Evolutionary conservation across 2,888 invertebrate genomes (phyloP).

Genomic region (Uropetala carovei): DNA sequence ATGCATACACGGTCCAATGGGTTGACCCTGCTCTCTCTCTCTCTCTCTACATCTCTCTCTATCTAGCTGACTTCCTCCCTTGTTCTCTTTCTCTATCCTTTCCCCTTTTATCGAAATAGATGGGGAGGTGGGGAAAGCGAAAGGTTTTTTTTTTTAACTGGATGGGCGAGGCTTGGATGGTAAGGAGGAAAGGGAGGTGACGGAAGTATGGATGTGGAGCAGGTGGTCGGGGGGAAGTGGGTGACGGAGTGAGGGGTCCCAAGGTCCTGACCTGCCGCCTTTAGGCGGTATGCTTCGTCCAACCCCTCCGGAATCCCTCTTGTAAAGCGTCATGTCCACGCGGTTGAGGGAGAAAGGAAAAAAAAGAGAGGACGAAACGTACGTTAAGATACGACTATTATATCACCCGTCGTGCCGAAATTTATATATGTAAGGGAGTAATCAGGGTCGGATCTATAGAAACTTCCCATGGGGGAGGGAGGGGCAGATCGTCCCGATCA

Average conservation of each 20-base stretch:
- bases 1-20: constrained; percentile 50
- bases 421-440: background rate
- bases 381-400: background rate
- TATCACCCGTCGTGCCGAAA: background rate
- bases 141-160: background rate
- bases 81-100: background rate
- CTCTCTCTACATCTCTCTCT: background rate
- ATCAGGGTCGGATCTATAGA: background rate
- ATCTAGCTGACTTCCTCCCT: background rate
- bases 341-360: no score
- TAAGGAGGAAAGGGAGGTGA: background rate
- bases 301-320: background rate
- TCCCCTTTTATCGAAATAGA: background rate
- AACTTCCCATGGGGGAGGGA: no score
- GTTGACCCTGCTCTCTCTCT: background rate
- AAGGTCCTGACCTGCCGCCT: constrained; percentile 53
- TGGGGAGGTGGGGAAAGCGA: background rate
- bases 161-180: background rate
- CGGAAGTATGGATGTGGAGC: background rate
- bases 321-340: background rate
- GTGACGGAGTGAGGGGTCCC: constrained; percentile 37
- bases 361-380: no score
- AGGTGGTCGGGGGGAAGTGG: background rate
- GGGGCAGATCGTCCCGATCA: no score
- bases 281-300: background rate